A percentile compares a stretch with the other conserved stretches of the same genome.
Conservation (phyloP, 2,797 vertebrate genomes). For the Acridotheres tristis region DNA sequence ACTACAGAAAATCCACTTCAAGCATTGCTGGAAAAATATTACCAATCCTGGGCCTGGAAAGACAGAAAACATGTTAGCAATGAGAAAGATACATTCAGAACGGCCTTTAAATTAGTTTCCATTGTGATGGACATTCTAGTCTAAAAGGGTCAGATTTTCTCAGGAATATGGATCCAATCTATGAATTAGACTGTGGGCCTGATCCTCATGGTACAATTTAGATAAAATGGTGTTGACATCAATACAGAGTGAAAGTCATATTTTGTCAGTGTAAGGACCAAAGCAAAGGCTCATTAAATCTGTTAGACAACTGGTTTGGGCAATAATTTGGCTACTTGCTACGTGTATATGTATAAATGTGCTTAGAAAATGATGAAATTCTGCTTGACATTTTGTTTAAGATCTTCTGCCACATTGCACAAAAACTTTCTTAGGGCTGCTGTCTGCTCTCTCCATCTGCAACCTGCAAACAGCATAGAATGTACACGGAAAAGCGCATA, state of each 20-base stretch:
- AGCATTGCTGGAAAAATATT: neutral
- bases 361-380: neutral
- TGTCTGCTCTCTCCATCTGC: neutral
- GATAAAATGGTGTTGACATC: neutral
- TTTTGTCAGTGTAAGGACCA: neutral
- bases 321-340: neutral
- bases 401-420: neutral
- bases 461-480: neutral
- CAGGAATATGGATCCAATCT: neutral
- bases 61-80: neutral
- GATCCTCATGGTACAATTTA: neutral
- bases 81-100: neutral
- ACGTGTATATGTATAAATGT: neutral
- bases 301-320: neutral
- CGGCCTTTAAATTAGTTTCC: neutral
- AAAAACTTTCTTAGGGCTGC: neutral
- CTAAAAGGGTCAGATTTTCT: neutral
- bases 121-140: neutral
- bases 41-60: neutral
- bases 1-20: neutral
- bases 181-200: neutral
- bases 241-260: neutral
- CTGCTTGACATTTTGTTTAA: constrained; percentile 6
- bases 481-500: neutral
- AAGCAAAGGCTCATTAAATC: neutral